Conservation (phyloP, 2,888 invertebrate species). For the Macaria notata region DNA sequence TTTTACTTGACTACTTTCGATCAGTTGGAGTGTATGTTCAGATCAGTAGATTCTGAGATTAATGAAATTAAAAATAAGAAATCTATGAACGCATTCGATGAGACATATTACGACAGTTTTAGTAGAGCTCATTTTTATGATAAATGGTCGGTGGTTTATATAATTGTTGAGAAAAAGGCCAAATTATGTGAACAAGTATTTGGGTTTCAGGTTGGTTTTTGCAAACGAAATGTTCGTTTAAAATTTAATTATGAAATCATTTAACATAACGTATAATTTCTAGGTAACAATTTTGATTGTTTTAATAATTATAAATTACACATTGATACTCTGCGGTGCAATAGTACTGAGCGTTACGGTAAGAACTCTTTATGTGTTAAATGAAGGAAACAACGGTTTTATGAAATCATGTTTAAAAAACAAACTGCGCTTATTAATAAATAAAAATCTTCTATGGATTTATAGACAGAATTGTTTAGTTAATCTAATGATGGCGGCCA, state of each 20-base stretch:
- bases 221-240: too few relatives aligned
- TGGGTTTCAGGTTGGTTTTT: constrained; percentile 23
- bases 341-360: constrained; percentile 33
- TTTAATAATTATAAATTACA: constrained; percentile 37
- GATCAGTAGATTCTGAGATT: constrained; percentile 9
- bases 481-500: too few relatives aligned
- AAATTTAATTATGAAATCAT: too few relatives aligned
- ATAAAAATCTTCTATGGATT: too few relatives aligned
- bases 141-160: constrained; percentile 43
- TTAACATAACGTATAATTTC: background rate
- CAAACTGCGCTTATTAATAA: too few relatives aligned
- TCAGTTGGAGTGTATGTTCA: constrained; percentile 18
- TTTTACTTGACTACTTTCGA: constrained; percentile 6
- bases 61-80: background rate
- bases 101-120: constrained; percentile 1
- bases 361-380: constrained; percentile 12
- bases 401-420: too few relatives aligned
- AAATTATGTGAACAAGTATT: constrained; percentile 40
- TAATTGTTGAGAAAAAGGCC: constrained; percentile 37
- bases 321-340: constrained; percentile 36
- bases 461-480: too few relatives aligned
- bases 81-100: background rate
- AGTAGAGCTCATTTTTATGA: constrained; percentile 26
- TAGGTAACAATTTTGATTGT: constrained; percentile 44
- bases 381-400: too few relatives aligned